A percentile compares a stretch with the other conserved stretches of the same genome.
These are phyloP conservation scores for Palythoa grandis DNA, from an alignment of 92 coral and sea anemone species.

Conservation along the genomic window DNA sequence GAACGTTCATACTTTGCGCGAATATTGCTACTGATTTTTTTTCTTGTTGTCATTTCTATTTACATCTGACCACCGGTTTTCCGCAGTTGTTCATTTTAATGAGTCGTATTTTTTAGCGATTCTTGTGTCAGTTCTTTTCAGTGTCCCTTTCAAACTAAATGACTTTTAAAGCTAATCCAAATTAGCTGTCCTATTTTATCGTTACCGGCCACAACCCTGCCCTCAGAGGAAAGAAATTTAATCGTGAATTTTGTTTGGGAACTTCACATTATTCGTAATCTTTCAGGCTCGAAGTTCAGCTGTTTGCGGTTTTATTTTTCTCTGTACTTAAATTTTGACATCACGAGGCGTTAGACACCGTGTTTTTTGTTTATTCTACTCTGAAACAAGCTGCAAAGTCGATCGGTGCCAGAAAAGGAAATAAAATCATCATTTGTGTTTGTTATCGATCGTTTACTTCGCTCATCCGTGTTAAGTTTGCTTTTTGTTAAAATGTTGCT, in stretches of 20 bases:
- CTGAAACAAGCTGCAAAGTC: slow-evolving; percentile 24
- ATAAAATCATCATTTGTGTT: background rate
- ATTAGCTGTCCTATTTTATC: slow-evolving; percentile 4
- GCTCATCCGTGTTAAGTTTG: slow-evolving; percentile 6
- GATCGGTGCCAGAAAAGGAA: slow-evolving; percentile 38
- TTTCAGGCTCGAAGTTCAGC: slow-evolving; percentile 7
- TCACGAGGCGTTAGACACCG: background rate
- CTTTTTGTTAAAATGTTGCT: no score
- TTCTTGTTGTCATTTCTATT: background rate
- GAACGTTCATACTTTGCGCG: background rate
- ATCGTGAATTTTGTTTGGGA: slow-evolving; percentile 29
- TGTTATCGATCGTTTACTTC: background rate
- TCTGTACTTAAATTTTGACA: background rate
- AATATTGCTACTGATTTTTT: background rate
- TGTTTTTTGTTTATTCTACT: slow-evolving; percentile 19
- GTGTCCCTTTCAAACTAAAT: background rate
- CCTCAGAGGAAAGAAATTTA: slow-evolving; percentile 3
- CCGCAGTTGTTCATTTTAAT: slow-evolving; percentile 31
- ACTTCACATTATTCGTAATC: slow-evolving; percentile 18
- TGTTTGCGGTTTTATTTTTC: slow-evolving; percentile 35
- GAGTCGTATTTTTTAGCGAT: background rate
- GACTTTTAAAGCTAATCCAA: background rate
- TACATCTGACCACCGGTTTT: slow-evolving; percentile 10
- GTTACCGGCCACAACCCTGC: slow-evolving; percentile 16
- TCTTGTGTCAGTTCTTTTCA: background rate